These are phyloP conservation scores for Myotis pilosus DNA, from an alignment of 2,797 vertebrate genomes.

Conservation along the genomic window DNA sequence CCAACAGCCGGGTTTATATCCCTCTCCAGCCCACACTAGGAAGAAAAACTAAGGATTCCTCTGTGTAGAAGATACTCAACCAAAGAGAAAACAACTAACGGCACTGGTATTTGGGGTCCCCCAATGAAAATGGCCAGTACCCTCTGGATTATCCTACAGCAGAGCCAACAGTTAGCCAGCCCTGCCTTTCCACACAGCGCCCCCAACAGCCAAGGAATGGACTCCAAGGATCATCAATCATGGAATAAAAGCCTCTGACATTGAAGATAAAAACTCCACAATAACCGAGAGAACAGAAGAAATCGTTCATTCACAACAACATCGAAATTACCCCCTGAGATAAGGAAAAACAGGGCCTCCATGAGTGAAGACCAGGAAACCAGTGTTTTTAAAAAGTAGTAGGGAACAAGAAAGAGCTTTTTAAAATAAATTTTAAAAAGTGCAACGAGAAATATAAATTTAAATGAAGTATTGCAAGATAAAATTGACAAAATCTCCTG, in stretches of 20 bases:
- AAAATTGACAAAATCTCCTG: conserved; percentile 2
- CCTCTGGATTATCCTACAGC: not conserved
- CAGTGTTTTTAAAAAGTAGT: not conserved
- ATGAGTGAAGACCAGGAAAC: not conserved
- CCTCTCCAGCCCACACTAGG: not conserved
- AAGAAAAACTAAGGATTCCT: conserved; percentile 13
- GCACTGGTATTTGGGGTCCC: not conserved
- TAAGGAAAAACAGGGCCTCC: not conserved
- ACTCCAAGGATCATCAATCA: not conserved
- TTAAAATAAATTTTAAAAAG: not conserved
- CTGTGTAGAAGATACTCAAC: not conserved
- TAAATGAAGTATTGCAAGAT: not conserved
- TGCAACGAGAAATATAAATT: not conserved
- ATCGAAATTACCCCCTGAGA: not conserved
- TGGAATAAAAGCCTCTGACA: not conserved
- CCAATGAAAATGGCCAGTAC: not conserved
- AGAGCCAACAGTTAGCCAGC: not conserved
- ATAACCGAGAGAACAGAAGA: not conserved
- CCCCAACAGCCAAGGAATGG: not conserved
- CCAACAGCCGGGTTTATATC: not conserved
- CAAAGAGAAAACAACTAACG: not conserved
- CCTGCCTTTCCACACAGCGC: not conserved
- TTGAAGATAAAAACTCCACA: not conserved
- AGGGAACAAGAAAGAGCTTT: not conserved
- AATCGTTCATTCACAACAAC: not conserved